phyloP scores from a whole-genome alignment of 2,888 invertebrate genomes.

The Microdon myrmicae region DNA sequence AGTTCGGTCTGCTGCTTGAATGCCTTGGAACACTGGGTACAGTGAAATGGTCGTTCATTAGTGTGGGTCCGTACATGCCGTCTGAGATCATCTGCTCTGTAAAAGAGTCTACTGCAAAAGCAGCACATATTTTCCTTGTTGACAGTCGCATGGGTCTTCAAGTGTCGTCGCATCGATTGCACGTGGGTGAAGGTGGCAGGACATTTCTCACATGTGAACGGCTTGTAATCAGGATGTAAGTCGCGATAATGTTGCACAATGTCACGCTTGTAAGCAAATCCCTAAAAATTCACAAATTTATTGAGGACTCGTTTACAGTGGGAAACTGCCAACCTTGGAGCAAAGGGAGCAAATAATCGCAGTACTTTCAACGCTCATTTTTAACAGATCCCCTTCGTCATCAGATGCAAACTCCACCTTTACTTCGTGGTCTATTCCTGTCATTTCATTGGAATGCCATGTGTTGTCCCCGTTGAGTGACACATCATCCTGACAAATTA shows the following conservation, averaged over 20 bases:
- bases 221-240: constrained; percentile 25
- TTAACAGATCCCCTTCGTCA: no score
- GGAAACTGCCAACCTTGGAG: no score
- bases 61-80: constrained; percentile 58
- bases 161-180: constrained; percentile 37
- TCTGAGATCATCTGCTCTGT: constrained; percentile 55
- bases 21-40: constrained; percentile 55
- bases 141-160: constrained; percentile 56
- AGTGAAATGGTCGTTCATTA: constrained; percentile 56
- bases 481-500: no score
- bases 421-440: no score
- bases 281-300: no score
- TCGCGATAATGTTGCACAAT: constrained; percentile 26
- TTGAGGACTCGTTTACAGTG: no score
- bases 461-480: no score
- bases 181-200: constrained; percentile 18
- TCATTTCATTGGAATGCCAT: no score
- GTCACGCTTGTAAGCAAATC: constrained; percentile 24
- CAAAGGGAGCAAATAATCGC: no score
- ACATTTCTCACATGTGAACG: constrained; percentile 27
- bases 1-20: constrained; percentile 55
- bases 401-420: no score
- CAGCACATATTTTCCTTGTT: constrained; percentile 55
- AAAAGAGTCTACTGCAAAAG: constrained; percentile 54
- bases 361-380: no score